phyloP scores from a whole-genome alignment of 1,140 invertebrate genomes.

The Drosophila nikananu region DNA sequence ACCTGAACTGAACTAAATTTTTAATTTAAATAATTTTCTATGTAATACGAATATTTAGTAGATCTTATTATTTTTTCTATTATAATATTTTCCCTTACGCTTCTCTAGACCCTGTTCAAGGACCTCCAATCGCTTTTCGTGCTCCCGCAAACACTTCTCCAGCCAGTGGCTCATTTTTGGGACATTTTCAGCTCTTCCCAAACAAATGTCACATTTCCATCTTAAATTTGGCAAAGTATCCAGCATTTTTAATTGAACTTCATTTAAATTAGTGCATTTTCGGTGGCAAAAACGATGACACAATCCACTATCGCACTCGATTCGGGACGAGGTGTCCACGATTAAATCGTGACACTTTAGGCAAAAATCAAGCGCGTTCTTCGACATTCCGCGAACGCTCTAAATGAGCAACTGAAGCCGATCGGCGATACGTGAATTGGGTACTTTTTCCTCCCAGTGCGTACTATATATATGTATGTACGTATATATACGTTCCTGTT shows the following conservation, averaged over 20 bases:
- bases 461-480: conserved; percentile 6
- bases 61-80: neutral
- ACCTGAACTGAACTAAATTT: too few relatives aligned
- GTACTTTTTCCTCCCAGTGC: conserved; percentile 51
- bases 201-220: conserved; percentile 52
- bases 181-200: neutral
- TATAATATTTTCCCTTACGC: conserved; percentile 27
- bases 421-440: conserved; percentile 26
- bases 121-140: conserved; percentile 62
- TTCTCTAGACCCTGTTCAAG: conserved; percentile 42
- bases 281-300: conserved; percentile 38
- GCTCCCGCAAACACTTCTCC: conserved; percentile 38
- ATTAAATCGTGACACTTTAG: conserved; percentile 44
- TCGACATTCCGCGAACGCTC: conserved; percentile 56
- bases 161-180: conserved; percentile 32
- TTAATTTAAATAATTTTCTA: too few relatives aligned
- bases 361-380: conserved; percentile 36
- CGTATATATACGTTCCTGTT: conserved; percentile 13
- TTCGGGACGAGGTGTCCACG: neutral
- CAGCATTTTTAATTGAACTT: conserved; percentile 27
- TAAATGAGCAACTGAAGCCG: conserved; percentile 39
- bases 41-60: too few relatives aligned
- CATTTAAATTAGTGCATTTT: conserved; percentile 29
- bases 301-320: conserved; percentile 34
- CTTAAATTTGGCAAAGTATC: conserved; percentile 23